These are phyloP conservation scores for Phanerotoma sp. DNA, from an alignment of 2,888 invertebrate species.

Conservation along the genomic window DNA sequence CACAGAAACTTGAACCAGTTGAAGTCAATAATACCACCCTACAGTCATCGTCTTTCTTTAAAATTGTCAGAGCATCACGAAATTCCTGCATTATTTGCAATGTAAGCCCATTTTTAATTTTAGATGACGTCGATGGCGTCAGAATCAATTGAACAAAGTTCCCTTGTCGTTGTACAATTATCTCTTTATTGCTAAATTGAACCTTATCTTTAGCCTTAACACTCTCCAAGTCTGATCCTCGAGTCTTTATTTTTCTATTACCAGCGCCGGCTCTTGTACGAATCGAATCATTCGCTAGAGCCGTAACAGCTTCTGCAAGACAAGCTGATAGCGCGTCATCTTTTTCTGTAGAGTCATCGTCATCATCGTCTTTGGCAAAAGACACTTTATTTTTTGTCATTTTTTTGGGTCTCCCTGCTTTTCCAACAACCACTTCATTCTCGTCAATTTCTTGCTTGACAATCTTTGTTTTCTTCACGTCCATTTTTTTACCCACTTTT, in stretches of 20 bases:
- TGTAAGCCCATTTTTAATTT: conserved; percentile 65
- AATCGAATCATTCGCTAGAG: conserved; percentile 45
- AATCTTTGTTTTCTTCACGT: neutral
- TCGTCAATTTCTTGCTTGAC: conserved; percentile 1
- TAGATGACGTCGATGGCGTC: conserved; percentile 62
- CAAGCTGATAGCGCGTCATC: conserved; percentile 49
- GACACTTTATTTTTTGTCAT: conserved; percentile 42
- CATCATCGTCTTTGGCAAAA: conserved; percentile 38
- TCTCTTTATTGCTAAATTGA: conserved; percentile 59
- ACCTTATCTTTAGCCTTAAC: conserved; percentile 39
- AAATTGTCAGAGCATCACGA: conserved; percentile 66
- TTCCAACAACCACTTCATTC: conserved; percentile 29
- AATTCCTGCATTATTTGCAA: conserved; percentile 77
- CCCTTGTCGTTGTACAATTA: conserved; percentile 62
- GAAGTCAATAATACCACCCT: conserved; percentile 74
- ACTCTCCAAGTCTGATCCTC: conserved; percentile 31
- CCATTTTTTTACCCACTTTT: conserved; percentile 3
- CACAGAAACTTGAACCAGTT: conserved; percentile 74
- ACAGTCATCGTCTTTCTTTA: conserved; percentile 67
- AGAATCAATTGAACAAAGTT: conserved; percentile 67
- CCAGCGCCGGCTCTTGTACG: conserved; percentile 36
- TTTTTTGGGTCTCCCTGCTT: conserved; percentile 39
- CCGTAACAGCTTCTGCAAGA: conserved; percentile 54
- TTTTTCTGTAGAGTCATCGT: conserved; percentile 10
- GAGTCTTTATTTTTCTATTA: conserved; percentile 38